Percentiles rank a stretch among this genome's conserved stretches.
phyloP scores from a whole-genome alignment of 37 sponge, comb jelly and placozoan genomes.

The Geodia barretti region DNA sequence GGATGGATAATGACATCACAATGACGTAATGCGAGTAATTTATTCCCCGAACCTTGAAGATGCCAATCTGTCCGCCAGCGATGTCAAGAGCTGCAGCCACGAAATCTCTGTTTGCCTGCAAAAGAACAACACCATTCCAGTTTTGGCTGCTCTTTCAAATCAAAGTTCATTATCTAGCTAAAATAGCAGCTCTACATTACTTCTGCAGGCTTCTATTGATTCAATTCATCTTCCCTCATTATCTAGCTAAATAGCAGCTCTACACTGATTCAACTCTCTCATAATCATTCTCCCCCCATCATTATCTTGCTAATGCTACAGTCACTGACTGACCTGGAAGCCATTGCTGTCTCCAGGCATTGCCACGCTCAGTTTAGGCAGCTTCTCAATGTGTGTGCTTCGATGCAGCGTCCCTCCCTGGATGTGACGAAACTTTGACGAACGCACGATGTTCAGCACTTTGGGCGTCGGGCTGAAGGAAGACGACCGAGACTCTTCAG shows the following conservation, averaged over 20 bases:
- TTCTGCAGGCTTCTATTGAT: too few species aligned
- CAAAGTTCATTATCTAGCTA: too few species aligned
- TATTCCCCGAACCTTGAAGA: slow-evolving; percentile 69
- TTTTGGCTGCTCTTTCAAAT: too few species aligned
- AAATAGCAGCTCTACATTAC: too few species aligned
- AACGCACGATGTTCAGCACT: slow-evolving; percentile 61
- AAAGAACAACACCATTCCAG: background rate
- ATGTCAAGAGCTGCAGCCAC: slow-evolving; percentile 60
- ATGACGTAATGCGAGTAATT: background rate
- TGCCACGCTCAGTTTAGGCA: slow-evolving; percentile 56
- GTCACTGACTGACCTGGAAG: slow-evolving; percentile 54
- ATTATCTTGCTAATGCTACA: too few species aligned
- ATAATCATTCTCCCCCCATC: too few species aligned
- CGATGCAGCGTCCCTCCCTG: slow-evolving; percentile 62
- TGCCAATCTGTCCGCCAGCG: slow-evolving; percentile 80
- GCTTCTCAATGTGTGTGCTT: slow-evolving; percentile 72
- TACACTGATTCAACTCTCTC: too few species aligned
- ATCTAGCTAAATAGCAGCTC: too few species aligned
- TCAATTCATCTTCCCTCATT: too few species aligned
- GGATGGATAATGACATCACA: background rate
- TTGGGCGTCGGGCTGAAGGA: slow-evolving; percentile 25
- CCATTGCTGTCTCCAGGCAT: slow-evolving; percentile 85
- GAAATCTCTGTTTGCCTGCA: slow-evolving; percentile 55
- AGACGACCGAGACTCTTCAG: background rate
- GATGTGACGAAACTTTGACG: slow-evolving; percentile 82